These are phyloP conservation scores for Pterostichus niger DNA, from an alignment of 2,888 invertebrate genomes.

Conservation along the genomic window DNA sequence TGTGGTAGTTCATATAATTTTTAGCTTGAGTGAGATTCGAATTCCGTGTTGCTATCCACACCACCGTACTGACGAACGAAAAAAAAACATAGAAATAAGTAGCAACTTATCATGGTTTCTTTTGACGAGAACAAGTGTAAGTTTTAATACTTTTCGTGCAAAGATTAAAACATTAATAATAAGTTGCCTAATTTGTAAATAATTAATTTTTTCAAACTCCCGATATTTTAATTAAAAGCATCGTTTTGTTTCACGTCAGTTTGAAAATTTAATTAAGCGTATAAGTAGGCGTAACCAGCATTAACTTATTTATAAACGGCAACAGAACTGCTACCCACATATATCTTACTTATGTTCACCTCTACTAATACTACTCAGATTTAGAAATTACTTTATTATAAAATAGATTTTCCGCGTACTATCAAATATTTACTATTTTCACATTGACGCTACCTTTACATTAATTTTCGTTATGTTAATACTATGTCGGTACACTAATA, in stretches of 20 bases:
- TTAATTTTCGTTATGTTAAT: background rate
- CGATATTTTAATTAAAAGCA: conserved; percentile 42
- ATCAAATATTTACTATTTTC: too few species aligned
- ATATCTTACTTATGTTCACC: conserved; percentile 13
- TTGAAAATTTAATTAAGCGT: conserved; percentile 60
- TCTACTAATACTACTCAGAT: background rate
- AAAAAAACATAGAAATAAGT: too few species aligned
- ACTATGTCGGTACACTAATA: conserved; percentile 20
- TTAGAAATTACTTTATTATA: background rate
- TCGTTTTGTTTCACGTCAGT: conserved; percentile 60
- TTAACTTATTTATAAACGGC: conserved; percentile 60
- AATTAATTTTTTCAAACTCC: conserved; percentile 57
- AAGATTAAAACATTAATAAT: conserved; percentile 23
- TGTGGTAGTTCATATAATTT: too few species aligned
- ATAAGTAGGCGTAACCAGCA: conserved; percentile 56
- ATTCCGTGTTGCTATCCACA: too few species aligned
- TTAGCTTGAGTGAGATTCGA: too few species aligned
- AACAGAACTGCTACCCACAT: conserved; percentile 42
- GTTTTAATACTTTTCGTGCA: background rate
- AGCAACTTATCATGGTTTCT: too few species aligned
- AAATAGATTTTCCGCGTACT: too few species aligned
- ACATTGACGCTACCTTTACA: too few species aligned
- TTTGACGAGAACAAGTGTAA: too few species aligned
- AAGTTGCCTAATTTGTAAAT: conserved; percentile 48
- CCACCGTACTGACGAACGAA: too few species aligned